Evolutionary conservation across 2,113 vertebrate species (phyloP), one percentile per base, ranked within the genome.

Genomic region (Rhipidura dahli): DNA sequence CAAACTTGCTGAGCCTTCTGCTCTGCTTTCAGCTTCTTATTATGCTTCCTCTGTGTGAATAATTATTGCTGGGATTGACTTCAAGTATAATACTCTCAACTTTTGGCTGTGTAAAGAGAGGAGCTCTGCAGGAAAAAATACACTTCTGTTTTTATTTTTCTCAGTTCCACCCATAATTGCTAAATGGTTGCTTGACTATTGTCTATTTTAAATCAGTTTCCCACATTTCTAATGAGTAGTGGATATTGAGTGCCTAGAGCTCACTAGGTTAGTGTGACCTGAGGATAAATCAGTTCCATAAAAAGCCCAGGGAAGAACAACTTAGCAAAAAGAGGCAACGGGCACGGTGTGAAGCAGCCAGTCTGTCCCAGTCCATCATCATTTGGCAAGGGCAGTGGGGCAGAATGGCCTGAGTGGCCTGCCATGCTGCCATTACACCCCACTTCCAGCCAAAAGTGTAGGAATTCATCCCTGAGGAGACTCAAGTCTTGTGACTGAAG

Each of bases 271-370:
- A 76, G 35, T 3, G 9, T 42, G 72, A 75, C 18, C 11, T 61
- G 35, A 49, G 28, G 49, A 75, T 61, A 61, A 71, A 84, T 35
- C 31, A 45, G 40, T 44, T 63, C 78, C 65, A 64, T 20, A 51
- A 54, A 60, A 70, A 78, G 59, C 50, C 26, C 15, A 73, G 54
- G 42, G 33, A 72, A 59, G 40, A 73, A 45, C 42, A 83, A n/a
- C 12, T 69, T 33, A 59, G 26, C 39, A 39, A 33, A 23, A 59
- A 56, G 60, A 69, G 21, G 56, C 0, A 0, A 68, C 0, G 6
- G 26, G 76, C 0, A 0, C 30, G 50, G 72, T 3, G 22, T 27
- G 77, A n/a, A 66, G 85, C 79, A 82, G 69, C 49, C 45, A 79
- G 61, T 69, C 73, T 37, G 4, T 44, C 65, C 81, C 78, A 57